Conservation (phyloP, 2,113 vertebrate genomes). For the Otis tarda region DNA sequence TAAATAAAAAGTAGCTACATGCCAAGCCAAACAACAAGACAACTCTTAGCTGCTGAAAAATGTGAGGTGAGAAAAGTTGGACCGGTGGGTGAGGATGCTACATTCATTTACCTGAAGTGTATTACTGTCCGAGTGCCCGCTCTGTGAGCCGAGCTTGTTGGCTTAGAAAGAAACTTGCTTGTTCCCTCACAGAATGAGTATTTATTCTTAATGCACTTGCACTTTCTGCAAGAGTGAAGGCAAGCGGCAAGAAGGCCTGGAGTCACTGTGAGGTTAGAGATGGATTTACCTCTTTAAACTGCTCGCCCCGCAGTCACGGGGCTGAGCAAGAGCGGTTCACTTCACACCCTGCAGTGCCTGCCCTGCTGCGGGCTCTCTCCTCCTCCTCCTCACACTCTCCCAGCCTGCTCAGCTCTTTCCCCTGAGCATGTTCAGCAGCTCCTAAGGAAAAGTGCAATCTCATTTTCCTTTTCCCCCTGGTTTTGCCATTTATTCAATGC, state of each 20-base stretch:
- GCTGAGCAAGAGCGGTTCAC: background rate
- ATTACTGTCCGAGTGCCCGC: background rate
- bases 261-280: background rate
- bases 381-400: fast-evolving
- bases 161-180: background rate
- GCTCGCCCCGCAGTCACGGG: background rate
- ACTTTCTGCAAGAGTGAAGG: background rate
- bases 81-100: background rate
- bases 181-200: background rate
- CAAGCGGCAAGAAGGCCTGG: background rate
- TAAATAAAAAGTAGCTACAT: background rate
- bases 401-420: background rate
- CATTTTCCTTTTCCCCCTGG: background rate
- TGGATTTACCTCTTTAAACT: background rate
- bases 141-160: background rate
- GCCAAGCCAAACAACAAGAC: background rate
- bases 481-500: background rate
- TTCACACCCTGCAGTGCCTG: background rate
- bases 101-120: background rate
- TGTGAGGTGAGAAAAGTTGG: background rate
- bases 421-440: fast-evolving
- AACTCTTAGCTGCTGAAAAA: background rate
- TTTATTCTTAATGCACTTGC: background rate
- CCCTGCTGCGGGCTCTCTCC: background rate
- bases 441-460: background rate